Evolutionary conservation across 2,888 invertebrate species (phyloP), one percentile per base, ranked within the genome.

Genomic region (Mythimna lalbum): DNA sequence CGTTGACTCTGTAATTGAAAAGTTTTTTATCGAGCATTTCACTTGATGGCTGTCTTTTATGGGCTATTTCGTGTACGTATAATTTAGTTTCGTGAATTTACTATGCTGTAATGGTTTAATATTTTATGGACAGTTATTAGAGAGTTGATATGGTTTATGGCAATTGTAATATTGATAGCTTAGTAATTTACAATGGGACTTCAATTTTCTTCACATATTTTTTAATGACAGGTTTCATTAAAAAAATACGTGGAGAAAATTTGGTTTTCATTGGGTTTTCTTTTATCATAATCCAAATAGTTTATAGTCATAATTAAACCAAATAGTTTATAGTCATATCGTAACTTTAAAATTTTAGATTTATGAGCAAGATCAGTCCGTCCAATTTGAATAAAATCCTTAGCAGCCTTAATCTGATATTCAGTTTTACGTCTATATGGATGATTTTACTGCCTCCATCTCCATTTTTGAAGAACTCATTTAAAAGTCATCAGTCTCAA

Each of bases 41-140:
- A 70, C 76, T 81, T 81, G 52, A 79, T 71, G 60, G 63, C 67
- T 68, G 50, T 55, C 59, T 76, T 64, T 71, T 79, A 71, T 68
- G 55, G 50, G 53, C 50, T 10, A 57, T 63, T 70, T 53, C 23
- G 60, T 80, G 36, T 47, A 59, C 49, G 66, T 61, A 53, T 78
- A 66, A 78, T 73, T 78, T 63, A 63, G 62, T 59, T 63, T 53
- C 57, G 53, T 61, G 47, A 56, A 73, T 73, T 57, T 49, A 43
- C 33, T 62, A 62, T 62, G 50, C 47, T 65, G n/a, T 62, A 53
- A 77, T 53, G 47, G 59, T 77, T 62, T 70, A 9, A 47, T 21
- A 39, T 57, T 65, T 76, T 70, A 59, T 59, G 62, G 14, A n/a
- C 21, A 14, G 43, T 36, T 1, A 74, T 56, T 61, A 56, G 5